Conservation (phyloP, 2,888 invertebrate genomes). For the Diachrysia chrysitis region DNA sequence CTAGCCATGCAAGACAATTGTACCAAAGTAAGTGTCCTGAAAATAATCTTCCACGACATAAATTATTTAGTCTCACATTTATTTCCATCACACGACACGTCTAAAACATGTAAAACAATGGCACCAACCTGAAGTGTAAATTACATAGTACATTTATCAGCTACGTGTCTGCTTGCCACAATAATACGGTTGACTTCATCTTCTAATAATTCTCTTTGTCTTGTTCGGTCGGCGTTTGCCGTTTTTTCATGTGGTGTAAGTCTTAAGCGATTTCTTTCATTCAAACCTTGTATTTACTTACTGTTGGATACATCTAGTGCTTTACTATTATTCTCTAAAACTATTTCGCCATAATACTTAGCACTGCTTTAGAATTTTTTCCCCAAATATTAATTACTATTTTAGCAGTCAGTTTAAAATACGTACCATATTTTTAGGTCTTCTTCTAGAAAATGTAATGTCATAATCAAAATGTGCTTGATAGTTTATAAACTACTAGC, state of each 20-base stretch:
- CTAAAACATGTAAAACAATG: constrained; percentile 62
- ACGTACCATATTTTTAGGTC: too few relatives aligned
- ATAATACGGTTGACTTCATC: constrained; percentile 89
- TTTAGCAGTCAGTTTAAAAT: neutral
- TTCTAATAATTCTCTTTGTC: constrained; percentile 88
- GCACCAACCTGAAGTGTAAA: constrained; percentile 81
- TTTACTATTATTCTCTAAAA: too few relatives aligned
- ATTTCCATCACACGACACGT: constrained; percentile 60
- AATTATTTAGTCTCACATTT: constrained; percentile 57
- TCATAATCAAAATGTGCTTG: too few relatives aligned
- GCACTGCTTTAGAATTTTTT: too few relatives aligned
- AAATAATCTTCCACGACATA: constrained; percentile 40
- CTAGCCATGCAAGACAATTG: constrained; percentile 7
- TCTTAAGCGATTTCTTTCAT: constrained; percentile 26
- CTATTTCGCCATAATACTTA: too few relatives aligned
- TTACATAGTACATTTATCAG: constrained; percentile 85
- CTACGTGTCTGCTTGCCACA: constrained; percentile 78
- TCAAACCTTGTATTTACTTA: neutral
- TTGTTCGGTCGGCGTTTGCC: constrained; percentile 78
- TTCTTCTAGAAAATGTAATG: too few relatives aligned
- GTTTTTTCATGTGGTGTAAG: constrained; percentile 71
- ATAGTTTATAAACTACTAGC: too few relatives aligned
- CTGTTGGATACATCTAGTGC: neutral
- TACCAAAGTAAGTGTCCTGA: neutral
- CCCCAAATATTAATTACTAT: too few relatives aligned